Percentiles rank a stretch among this genome's conserved stretches.
These are phyloP conservation scores for Acleris sparsana DNA, from an alignment of 2,888 invertebrate genomes.

Conservation along the genomic window DNA sequence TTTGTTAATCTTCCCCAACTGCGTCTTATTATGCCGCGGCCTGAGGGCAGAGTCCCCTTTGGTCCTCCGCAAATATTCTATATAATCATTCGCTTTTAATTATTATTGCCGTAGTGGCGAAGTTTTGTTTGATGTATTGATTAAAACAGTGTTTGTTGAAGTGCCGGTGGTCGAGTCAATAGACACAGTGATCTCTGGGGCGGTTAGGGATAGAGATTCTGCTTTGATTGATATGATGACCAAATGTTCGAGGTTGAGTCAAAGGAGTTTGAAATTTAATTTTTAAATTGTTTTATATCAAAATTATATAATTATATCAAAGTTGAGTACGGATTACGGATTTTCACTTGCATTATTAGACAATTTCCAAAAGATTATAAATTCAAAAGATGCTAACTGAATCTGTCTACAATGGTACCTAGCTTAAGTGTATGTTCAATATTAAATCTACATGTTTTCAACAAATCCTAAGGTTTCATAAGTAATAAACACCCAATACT, in stretches of 20 bases:
- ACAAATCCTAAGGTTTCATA: conserved; percentile 42
- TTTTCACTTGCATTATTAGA: no score
- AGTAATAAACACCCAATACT: conserved; percentile 58
- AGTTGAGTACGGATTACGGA: no score
- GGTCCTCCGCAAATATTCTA: conserved; percentile 81
- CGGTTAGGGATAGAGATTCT: conserved; percentile 44
- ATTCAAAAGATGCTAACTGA: no score
- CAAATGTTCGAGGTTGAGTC: no score
- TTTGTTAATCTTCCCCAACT: conserved; percentile 41
- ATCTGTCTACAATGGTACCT: no score
- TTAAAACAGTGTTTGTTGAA: conserved; percentile 79
- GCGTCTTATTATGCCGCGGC: conserved; percentile 43
- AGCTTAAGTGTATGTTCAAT: no score
- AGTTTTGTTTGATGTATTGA: conserved; percentile 83
- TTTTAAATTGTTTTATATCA: no score
- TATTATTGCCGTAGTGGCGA: conserved; percentile 79
- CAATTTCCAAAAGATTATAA: no score
- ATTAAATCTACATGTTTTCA: background rate
- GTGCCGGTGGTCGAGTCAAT: conserved; percentile 71
- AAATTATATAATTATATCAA: no score
- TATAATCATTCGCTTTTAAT: conserved; percentile 82
- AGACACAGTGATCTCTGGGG: conserved; percentile 59
- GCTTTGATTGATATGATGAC: conserved; percentile 26
- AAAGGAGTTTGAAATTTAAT: no score
- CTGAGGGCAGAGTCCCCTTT: conserved; percentile 52